Evolutionary conservation across 2,888 invertebrate species (phyloP).

Genomic region (Ethmia dodecea): DNA sequence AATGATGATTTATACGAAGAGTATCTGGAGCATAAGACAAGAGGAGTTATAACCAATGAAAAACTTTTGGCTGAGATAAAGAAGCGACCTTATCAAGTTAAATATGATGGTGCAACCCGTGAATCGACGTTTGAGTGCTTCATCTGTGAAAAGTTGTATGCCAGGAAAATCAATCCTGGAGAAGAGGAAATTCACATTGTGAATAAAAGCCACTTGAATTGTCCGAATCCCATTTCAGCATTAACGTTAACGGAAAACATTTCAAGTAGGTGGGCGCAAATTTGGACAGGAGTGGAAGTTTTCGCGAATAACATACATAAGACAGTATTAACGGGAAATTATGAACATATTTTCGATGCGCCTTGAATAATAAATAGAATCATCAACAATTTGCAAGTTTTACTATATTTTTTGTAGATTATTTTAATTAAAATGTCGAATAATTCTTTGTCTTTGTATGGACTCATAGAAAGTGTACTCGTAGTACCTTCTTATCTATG

Average conservation of each 20-base stretch:
- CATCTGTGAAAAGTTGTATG: constrained; percentile 78
- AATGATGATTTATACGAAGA: constrained; percentile 81
- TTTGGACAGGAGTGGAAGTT: background rate
- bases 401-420: too few relatives aligned
- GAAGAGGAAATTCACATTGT: constrained; percentile 39
- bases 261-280: background rate
- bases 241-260: constrained; percentile 32
- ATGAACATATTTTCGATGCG: too few relatives aligned
- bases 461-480: too few relatives aligned
- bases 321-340: too few relatives aligned
- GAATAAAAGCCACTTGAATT: constrained; percentile 66
- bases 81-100: constrained; percentile 50
- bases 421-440: too few relatives aligned
- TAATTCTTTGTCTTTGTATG: too few relatives aligned
- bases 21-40: constrained; percentile 82
- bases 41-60: constrained; percentile 63
- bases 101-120: constrained; percentile 68
- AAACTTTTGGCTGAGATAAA: constrained; percentile 63
- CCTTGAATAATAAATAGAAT: too few relatives aligned
- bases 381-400: too few relatives aligned
- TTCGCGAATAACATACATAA: background rate
- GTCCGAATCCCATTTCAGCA: constrained; percentile 66
- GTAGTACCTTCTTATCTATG: too few relatives aligned
- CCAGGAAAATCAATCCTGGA: constrained; percentile 23
- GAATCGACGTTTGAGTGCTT: constrained; percentile 83